Evolutionary conservation across 2,797 vertebrate species (phyloP).

Genomic region (Anabacerthia variegaticeps): DNA sequence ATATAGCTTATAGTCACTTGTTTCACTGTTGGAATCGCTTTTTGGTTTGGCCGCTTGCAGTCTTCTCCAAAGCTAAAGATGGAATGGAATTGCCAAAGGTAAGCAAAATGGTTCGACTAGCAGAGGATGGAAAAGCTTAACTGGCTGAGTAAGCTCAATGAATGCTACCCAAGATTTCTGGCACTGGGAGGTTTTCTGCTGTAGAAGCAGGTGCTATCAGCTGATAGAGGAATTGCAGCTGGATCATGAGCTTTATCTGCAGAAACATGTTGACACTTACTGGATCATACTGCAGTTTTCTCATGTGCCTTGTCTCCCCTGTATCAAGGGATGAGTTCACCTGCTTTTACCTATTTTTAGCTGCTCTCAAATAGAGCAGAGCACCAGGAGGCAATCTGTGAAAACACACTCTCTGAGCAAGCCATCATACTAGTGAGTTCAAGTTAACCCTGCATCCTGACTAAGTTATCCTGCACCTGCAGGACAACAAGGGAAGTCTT

Average conservation of each 20-base stretch:
- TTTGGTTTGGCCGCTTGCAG: neutral
- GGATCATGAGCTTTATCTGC: neutral
- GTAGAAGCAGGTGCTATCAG: neutral
- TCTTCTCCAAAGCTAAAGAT: neutral
- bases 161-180: neutral
- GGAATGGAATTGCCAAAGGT: neutral
- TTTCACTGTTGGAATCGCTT: neutral
- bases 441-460: neutral
- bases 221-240: neutral
- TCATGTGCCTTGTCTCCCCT: neutral
- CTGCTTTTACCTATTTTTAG: neutral
- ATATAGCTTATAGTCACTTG: neutral
- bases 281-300: neutral
- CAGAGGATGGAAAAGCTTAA: neutral
- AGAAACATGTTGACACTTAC: neutral
- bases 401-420: neutral
- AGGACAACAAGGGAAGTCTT: neutral
- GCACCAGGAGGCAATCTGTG: neutral
- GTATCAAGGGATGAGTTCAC: neutral
- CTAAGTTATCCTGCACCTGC: neutral
- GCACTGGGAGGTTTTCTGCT: neutral
- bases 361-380: neutral
- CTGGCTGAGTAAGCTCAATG: rapidly evolving
- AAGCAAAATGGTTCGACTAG: neutral
- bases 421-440: neutral